A percentile compares a stretch with the other conserved stretches of the same genome.
Evolutionary conservation across 2,888 invertebrate genomes (phyloP).

Genomic region (Melinaea marsaeus): DNA sequence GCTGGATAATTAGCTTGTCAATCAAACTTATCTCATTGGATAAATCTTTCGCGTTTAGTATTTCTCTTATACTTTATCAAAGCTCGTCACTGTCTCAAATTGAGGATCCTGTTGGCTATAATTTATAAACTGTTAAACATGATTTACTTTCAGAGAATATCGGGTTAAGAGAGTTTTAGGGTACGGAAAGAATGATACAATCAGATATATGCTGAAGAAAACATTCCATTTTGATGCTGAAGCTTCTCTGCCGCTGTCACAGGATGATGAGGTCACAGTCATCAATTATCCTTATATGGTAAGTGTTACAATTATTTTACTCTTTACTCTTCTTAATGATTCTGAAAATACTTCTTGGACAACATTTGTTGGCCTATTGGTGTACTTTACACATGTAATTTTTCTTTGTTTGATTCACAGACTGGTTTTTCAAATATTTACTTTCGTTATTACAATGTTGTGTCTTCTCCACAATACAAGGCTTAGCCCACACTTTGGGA

Average conservation of each 20-base stretch:
- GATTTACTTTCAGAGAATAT: slow-evolving; percentile 57
- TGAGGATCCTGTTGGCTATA: too few relatives aligned
- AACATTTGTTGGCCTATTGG: too few relatives aligned
- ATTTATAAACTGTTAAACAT: background rate
- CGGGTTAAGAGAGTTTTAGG: slow-evolving; percentile 61
- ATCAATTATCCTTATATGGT: slow-evolving; percentile 79
- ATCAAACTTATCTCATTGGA: background rate
- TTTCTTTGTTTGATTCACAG: too few relatives aligned
- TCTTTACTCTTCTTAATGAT: too few relatives aligned
- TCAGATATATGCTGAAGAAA: slow-evolving; percentile 72
- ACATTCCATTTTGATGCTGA: slow-evolving; percentile 72
- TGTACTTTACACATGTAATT: too few relatives aligned
- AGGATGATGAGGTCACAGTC: slow-evolving; percentile 74
- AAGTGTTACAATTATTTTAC: slow-evolving; percentile 35
- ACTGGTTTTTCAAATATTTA: too few relatives aligned
- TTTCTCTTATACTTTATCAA: background rate
- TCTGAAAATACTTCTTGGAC: too few relatives aligned
- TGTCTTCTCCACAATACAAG: too few relatives aligned
- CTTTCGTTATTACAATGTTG: too few relatives aligned
- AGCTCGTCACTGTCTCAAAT: background rate
- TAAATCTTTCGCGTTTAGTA: background rate
- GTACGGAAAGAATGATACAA: slow-evolving; percentile 72
- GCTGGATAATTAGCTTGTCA: slow-evolving; percentile 4
- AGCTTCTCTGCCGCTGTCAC: slow-evolving; percentile 62
- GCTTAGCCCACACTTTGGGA: too few relatives aligned